Base-by-base conservation (phyloP, 2,797 vertebrate genomes). In the Sus cebifrons region DNA sequence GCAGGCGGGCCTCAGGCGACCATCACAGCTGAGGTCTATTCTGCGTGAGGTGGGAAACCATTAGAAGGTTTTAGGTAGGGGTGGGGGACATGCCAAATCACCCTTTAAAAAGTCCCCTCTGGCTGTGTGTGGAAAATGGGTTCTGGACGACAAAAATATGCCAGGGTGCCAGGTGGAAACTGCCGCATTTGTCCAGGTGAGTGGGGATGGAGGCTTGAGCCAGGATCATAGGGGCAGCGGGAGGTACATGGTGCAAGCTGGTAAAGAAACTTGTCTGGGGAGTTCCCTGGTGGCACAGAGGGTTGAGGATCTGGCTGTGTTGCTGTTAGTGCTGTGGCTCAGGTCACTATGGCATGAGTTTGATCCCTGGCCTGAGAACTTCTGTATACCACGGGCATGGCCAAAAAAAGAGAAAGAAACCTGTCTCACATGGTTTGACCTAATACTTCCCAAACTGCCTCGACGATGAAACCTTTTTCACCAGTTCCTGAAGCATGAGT, bases 1-100 rank as follows among this genome's bases (percentile, higher is more conserved):
- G 18, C 20, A 4, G 70, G 56, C 40, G 0, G 18, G 56, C 23
- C 8, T 29, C 1, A 1, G 68, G 74, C 54, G 2, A 2, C 0
- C 10, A 29, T 56, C 16, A 49, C 15, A 58, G 74, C 9, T 6
- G 20, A 40, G 12, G 2, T 67, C 82, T 74, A 13, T 36, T 49
- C 71, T 23, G 5, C 82, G 40, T 16, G 9, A 73, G 71, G 9
- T 4, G 25, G 88, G 74, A 86, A 93, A 78, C 52, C n/a, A 36
- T 49, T 5, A 36, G 58, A 21, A 4, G 3, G 32, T 18, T 79
- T 87, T 49, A 56, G 58, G 56, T 7, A 36, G 36, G 36, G 4
- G 36, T 27, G 74, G 62, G 36, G 36, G 89, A 73, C 4, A 2
- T 21, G 54, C 16, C 68, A 88, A 75, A 40, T 68, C 60, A 36